Conservation (phyloP, 1,140 invertebrate species). For the Globodera ellingtonae region DNA sequence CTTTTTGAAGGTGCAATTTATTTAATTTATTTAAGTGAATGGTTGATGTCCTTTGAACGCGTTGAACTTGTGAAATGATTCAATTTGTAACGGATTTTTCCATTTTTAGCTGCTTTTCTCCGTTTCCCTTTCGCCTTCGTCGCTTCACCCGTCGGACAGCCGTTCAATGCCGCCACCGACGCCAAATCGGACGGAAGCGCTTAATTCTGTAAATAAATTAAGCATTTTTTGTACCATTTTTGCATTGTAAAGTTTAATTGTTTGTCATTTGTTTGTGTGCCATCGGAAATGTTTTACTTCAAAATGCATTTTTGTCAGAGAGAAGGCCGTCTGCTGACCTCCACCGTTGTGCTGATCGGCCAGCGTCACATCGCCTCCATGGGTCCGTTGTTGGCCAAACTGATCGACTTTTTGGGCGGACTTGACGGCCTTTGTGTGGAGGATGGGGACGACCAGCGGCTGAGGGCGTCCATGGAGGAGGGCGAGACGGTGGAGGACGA, state of each 20-base stretch:
- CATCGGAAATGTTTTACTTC: too few relatives aligned
- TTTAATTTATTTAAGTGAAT: neutral
- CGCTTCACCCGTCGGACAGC: neutral
- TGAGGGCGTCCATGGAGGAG: neutral
- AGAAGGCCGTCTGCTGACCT: constrained; percentile 19
- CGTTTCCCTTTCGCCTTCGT: neutral
- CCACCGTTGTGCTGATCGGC: constrained; percentile 8
- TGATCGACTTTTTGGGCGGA: constrained; percentile 9
- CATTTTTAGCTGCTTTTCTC: constrained; percentile 18
- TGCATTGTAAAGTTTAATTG: too few relatives aligned
- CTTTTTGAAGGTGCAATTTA: constrained; percentile 33
- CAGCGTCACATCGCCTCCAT: constrained; percentile 20
- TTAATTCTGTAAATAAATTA: constrained; percentile 12
- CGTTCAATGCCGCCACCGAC: neutral
- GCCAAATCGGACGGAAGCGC: neutral
- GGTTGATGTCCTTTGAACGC: too few relatives aligned
- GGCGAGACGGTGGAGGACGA: constrained; percentile 22
- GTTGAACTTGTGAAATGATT: neutral
- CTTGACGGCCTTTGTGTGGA: neutral
- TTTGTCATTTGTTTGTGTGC: too few relatives aligned
- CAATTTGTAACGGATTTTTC: neutral
- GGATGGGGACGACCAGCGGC: neutral
- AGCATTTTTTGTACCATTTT: neutral
- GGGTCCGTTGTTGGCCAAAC: constrained; percentile 12
- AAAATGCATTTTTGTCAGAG: constrained; percentile 1